Conservation (phyloP, 2,797 vertebrate species). For the Lagothrix lagotricha region DNA sequence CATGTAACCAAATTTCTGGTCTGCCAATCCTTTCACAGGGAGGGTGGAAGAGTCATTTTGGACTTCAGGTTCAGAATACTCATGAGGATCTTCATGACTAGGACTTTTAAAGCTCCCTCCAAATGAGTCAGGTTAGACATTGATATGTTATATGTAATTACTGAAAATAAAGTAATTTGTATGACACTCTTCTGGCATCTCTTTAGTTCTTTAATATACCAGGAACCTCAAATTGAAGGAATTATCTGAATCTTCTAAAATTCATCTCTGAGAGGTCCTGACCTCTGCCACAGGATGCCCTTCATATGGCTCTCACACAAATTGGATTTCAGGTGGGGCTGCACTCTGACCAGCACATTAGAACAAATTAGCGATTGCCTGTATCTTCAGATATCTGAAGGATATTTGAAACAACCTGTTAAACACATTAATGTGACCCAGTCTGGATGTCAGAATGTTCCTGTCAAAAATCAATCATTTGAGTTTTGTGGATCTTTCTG, state of each 20-base stretch:
- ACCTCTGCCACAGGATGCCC: neutral
- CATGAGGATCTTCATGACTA: neutral
- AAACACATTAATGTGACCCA: neutral
- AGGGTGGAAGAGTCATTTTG: neutral
- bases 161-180: neutral
- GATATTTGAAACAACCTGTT: neutral
- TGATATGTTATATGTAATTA: neutral
- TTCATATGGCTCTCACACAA: neutral
- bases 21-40: neutral
- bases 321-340: neutral
- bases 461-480: slow-evolving; percentile 8
- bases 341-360: neutral
- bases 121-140: neutral
- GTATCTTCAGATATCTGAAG: neutral
- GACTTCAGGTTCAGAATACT: neutral
- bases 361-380: neutral
- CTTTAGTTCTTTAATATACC: neutral
- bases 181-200: neutral
- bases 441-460: neutral
- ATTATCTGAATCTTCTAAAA: neutral
- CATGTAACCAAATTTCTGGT: neutral
- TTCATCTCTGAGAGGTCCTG: neutral
- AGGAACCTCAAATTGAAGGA: neutral
- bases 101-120: neutral
- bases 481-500: neutral